phyloP scores from a whole-genome alignment of 1,140 invertebrate species.

The Megalopta genalis region DNA sequence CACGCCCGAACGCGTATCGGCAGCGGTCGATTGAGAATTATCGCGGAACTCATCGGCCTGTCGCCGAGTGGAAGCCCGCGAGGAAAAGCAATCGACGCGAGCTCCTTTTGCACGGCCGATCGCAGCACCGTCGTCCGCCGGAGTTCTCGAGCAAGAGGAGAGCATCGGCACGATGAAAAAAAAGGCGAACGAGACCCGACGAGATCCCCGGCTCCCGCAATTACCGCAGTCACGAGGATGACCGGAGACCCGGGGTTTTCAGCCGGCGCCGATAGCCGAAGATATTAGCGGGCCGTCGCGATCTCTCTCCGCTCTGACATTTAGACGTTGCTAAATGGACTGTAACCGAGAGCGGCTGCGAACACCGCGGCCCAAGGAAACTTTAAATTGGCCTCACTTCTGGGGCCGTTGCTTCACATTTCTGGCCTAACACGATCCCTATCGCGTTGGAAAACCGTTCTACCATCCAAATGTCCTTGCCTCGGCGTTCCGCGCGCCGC shows the following conservation, averaged over 20 bases:
- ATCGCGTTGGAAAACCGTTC: too few relatives aligned
- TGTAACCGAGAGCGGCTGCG: neutral
- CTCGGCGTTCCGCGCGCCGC: too few relatives aligned
- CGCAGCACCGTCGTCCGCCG: neutral
- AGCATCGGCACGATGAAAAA: neutral
- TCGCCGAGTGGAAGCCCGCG: too few relatives aligned
- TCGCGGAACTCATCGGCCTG: neutral
- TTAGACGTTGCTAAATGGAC: conserved; percentile 43
- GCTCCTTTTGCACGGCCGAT: neutral
- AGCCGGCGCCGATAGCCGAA: neutral
- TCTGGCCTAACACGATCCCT: too few relatives aligned
- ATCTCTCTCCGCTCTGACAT: conserved; percentile 31
- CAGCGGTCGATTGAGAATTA: conserved; percentile 34
- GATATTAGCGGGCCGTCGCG: neutral
- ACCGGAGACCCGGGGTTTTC: conserved; percentile 11
- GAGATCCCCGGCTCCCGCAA: neutral
- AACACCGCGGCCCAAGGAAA: neutral
- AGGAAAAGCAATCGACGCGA: neutral
- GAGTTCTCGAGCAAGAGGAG: conserved; percentile 4
- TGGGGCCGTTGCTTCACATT: neutral
- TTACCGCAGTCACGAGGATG: conserved; percentile 12
- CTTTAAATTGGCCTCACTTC: neutral
- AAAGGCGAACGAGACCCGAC: conserved; percentile 1
- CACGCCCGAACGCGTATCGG: conserved; percentile 10
- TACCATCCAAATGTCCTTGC: too few relatives aligned